phyloP scores from a whole-genome alignment of 2,888 invertebrate genomes.

The Lathronympha strigana region DNA sequence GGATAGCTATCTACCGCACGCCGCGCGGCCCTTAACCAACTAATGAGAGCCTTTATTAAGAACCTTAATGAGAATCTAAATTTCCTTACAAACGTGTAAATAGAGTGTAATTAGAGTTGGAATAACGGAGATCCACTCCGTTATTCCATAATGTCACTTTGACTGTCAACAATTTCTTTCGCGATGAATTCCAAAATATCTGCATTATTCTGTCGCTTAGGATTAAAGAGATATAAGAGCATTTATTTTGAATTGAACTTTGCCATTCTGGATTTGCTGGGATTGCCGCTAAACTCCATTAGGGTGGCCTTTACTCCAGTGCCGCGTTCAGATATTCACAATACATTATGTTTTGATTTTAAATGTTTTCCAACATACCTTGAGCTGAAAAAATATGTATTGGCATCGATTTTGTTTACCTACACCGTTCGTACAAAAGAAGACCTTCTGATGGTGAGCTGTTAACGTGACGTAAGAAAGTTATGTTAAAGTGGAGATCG shows the following conservation, averaged over 20 bases:
- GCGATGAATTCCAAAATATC: conserved; percentile 21
- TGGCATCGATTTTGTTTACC: too few species aligned
- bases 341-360: neutral
- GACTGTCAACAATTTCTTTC: conserved; percentile 28
- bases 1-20: too few species aligned
- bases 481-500: too few species aligned
- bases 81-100: neutral
- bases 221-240: conserved; percentile 11
- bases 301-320: conserved; percentile 51
- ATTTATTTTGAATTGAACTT: neutral
- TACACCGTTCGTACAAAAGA: too few species aligned
- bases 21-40: too few species aligned
- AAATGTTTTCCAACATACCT: neutral
- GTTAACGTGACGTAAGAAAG: too few species aligned
- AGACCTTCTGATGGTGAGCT: too few species aligned
- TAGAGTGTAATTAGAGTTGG: neutral
- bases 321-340: conserved; percentile 30
- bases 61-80: conserved; percentile 3
- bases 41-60: too few species aligned
- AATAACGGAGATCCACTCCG: neutral
- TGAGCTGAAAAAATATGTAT: neutral
- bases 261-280: conserved; percentile 31
- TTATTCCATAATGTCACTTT: conserved; percentile 25
- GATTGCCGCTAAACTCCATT: conserved; percentile 54
- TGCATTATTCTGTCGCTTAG: conserved; percentile 10